Evolutionary conservation across 2,797 vertebrate species (phyloP).

Genomic region (Epinephelus coioides): DNA sequence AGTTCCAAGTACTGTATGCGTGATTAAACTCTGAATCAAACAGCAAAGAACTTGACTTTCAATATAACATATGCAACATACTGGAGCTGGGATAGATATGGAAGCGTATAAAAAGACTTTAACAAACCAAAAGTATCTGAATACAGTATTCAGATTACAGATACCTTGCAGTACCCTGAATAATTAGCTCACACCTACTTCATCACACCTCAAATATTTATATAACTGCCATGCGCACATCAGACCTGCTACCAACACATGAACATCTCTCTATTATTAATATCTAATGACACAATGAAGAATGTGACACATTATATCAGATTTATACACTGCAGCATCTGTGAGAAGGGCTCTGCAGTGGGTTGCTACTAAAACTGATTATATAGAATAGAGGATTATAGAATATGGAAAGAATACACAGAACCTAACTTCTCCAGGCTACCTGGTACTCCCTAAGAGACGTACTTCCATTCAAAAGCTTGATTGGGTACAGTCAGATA

Average conservation of each 20-base stretch:
- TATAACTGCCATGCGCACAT: constrained; percentile 27
- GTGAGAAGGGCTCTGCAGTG: background rate
- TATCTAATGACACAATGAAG: constrained; percentile 19
- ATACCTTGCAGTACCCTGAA: constrained; percentile 30
- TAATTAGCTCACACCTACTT: constrained; percentile 40
- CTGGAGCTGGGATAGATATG: background rate
- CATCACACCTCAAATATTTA: constrained; percentile 45
- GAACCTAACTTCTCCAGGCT: background rate
- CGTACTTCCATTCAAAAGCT: background rate
- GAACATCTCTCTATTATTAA: constrained; percentile 6
- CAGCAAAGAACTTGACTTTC: background rate
- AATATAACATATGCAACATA: constrained; percentile 11
- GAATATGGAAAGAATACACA: no score
- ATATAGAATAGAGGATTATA: background rate
- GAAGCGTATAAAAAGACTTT: background rate
- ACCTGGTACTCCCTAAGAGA: background rate
- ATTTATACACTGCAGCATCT: constrained; percentile 9
- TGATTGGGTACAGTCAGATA: no score
- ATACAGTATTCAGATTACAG: constrained; percentile 9
- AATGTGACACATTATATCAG: constrained; percentile 10
- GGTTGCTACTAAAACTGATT: background rate
- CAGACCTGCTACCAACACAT: constrained; percentile 13
- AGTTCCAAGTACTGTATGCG: constrained; percentile 2
- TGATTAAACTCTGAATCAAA: constrained; percentile 16
- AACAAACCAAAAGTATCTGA: constrained; percentile 1